phyloP scores from a whole-genome alignment of 2,888 invertebrate genomes.

The Diadegma fenestrale region DNA sequence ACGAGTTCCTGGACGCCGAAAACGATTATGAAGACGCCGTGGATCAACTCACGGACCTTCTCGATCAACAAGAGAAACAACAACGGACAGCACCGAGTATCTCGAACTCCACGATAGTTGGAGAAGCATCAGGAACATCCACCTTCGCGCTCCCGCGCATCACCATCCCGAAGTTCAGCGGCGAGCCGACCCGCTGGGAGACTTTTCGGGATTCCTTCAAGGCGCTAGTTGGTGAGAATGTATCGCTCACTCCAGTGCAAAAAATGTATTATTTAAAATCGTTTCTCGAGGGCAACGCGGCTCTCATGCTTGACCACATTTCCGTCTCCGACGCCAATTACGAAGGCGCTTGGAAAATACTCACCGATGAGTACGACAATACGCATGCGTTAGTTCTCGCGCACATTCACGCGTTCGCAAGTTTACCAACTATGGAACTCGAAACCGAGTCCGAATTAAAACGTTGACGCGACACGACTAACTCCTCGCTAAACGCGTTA shows the following conservation, averaged over 20 bases:
- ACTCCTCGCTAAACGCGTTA: slow-evolving; percentile 1
- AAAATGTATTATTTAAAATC: slow-evolving; percentile 46
- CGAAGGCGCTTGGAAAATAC: slow-evolving; percentile 24
- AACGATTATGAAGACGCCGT: background rate
- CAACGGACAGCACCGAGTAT: background rate
- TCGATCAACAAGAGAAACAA: slow-evolving; percentile 12
- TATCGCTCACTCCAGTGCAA: slow-evolving; percentile 8
- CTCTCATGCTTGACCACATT: slow-evolving; percentile 23
- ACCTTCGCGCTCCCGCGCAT: slow-evolving; percentile 42
- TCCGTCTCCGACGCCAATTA: slow-evolving; percentile 22
- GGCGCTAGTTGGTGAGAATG: slow-evolving; percentile 34
- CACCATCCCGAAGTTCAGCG: slow-evolving; percentile 50
- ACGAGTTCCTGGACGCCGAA: slow-evolving; percentile 11
- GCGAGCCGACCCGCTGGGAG: slow-evolving; percentile 35
- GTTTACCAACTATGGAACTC: slow-evolving; percentile 11
- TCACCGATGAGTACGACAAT: slow-evolving; percentile 29
- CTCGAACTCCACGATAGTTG: slow-evolving; percentile 9
- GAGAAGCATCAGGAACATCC: background rate
- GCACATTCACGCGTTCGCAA: slow-evolving; percentile 33
- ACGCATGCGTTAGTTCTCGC: slow-evolving; percentile 16
- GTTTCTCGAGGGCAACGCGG: slow-evolving; percentile 5
- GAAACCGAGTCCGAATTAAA: slow-evolving; percentile 30
- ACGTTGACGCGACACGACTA: slow-evolving; percentile 24
- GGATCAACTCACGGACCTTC: slow-evolving; percentile 24
- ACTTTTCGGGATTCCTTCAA: slow-evolving; percentile 34